Conservation (phyloP, 2,113 vertebrate species). For the Gracilinanus agilis region DNA sequence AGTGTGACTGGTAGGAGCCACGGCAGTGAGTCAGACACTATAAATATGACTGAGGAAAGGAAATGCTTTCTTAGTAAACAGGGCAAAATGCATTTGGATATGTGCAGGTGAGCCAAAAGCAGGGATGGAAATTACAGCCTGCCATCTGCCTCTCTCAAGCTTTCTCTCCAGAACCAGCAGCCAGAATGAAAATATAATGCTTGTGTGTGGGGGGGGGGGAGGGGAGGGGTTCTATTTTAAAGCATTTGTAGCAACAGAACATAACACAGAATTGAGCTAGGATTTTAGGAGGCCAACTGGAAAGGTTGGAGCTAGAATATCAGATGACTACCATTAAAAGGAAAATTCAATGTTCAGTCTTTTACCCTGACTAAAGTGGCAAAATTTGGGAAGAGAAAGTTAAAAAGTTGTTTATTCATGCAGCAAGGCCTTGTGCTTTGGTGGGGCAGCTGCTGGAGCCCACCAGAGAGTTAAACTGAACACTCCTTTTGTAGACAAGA, state of each 20-base stretch:
- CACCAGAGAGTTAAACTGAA: neutral
- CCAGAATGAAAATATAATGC: conserved; percentile 58
- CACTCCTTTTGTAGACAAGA: no score
- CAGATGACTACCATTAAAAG: conserved; percentile 4
- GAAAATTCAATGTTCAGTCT: neutral
- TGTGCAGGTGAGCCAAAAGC: conserved; percentile 69
- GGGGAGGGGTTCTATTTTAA: conserved; percentile 63
- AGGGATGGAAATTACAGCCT: conserved; percentile 54
- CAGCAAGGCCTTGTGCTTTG: neutral
- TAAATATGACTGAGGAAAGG: conserved; percentile 46
- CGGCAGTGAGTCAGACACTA: conserved; percentile 55
- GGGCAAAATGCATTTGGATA: conserved; percentile 43
- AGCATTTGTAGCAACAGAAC: conserved; percentile 66
- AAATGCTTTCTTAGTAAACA: conserved; percentile 68
- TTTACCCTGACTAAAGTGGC: neutral
- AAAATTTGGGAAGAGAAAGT: neutral
- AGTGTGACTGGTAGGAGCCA: conserved; percentile 47
- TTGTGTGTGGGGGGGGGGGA: neutral
- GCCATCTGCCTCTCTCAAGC: conserved; percentile 53
- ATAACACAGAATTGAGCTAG: conserved; percentile 44
- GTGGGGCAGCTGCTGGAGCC: neutral
- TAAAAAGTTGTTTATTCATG: neutral
- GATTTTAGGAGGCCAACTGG: conserved; percentile 32
- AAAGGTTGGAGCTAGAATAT: conserved; percentile 21
- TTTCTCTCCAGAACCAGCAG: conserved; percentile 61